phyloP scores from a whole-genome alignment of 2,113 vertebrate genomes.

The Rhipidura dahli region DNA sequence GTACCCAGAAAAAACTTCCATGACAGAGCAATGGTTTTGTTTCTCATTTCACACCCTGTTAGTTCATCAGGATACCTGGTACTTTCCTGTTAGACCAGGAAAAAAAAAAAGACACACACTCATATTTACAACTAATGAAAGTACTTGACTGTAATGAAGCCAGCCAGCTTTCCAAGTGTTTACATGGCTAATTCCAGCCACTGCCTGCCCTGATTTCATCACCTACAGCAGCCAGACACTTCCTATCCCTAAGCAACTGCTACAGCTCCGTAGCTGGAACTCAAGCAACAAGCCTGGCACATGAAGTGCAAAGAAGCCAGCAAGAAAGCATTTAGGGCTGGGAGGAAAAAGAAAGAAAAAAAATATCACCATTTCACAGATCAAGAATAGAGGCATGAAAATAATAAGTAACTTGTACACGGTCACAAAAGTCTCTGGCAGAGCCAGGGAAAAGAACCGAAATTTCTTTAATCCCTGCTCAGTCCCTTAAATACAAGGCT shows the following conservation, averaged over 20 bases:
- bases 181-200: not conserved
- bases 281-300: not conserved
- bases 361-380: conserved; percentile 38
- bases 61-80: not conserved
- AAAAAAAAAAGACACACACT: not conserved
- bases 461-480: conserved; percentile 60
- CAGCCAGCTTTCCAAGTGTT: not conserved
- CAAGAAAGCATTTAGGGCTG: conserved; percentile 3
- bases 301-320: conserved; percentile 32
- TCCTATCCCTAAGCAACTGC: not conserved
- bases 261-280: not conserved
- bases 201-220: not conserved
- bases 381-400: conserved; percentile 42
- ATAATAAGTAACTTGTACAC: conserved; percentile 56
- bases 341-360: not conserved
- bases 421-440: conserved; percentile 59
- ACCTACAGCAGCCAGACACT: not conserved
- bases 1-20: not conserved
- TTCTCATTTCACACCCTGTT: not conserved
- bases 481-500: conserved; percentile 58
- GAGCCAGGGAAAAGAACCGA: conserved; percentile 40
- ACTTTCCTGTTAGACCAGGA: not conserved
- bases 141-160: not conserved
- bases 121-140: not conserved
- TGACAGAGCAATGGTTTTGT: not conserved